These are phyloP conservation scores for Neomicropteryx cornuta DNA, from an alignment of 1,140 invertebrate genomes.

Conservation along the genomic window DNA sequence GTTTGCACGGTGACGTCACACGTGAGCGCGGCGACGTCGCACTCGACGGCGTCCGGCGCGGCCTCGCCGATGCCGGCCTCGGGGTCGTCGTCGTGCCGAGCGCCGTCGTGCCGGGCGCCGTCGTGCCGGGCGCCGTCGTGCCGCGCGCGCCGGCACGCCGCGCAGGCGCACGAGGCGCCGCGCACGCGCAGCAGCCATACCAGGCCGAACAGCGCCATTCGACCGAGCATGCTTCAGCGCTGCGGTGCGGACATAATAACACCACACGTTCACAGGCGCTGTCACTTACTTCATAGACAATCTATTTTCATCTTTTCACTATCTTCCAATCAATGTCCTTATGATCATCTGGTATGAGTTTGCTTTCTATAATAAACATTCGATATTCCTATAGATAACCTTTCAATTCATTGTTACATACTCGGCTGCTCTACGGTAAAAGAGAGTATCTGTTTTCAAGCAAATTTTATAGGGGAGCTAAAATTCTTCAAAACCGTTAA, in stretches of 20 bases:
- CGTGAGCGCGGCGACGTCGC: conserved; percentile 32
- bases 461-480: no score
- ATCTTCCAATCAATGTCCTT: no score
- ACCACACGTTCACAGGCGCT: no score
- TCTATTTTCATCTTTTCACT: no score
- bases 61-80: conserved; percentile 16
- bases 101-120: conserved; percentile 19
- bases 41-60: conserved; percentile 23
- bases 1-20: conserved; percentile 33
- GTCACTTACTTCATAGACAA: not conserved
- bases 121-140: conserved; percentile 27
- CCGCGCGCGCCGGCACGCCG: conserved; percentile 51
- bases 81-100: conserved; percentile 8
- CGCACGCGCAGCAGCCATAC: conserved; percentile 69
- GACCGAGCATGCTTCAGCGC: conserved; percentile 31
- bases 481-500: no score
- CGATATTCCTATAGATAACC: no score
- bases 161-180: conserved; percentile 60
- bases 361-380: no score
- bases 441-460: no score
- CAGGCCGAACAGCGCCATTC: conserved; percentile 77
- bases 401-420: no score
- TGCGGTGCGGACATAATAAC: no score
- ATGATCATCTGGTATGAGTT: no score
- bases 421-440: no score